Evolutionary conservation across 23 tunicate genomes (phyloP).

Genomic region (Styela clava): DNA sequence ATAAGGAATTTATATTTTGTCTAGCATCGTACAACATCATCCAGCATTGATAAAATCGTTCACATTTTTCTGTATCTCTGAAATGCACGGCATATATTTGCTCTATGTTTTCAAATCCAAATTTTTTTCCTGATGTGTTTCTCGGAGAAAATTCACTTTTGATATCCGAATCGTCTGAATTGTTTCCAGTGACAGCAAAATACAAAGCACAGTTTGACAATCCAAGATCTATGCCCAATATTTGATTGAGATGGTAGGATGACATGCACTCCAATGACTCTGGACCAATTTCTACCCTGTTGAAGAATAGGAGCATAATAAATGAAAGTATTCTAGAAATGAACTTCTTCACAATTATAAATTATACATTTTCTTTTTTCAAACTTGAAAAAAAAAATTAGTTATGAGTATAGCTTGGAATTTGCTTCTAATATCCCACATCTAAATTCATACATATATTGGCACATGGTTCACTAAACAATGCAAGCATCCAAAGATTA

Average conservation of each 20-base stretch:
- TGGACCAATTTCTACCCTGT: not conserved
- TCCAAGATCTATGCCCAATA: not conserved
- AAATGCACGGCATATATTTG: slow-evolving; percentile 2
- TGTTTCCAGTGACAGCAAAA: not conserved
- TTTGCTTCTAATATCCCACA: no score
- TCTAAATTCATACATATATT: no score
- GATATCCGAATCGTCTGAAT: not conserved
- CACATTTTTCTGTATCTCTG: slow-evolving; percentile 8
- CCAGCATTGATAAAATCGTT: not conserved
- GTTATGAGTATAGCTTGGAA: no score
- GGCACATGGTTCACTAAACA: no score
- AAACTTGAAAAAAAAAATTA: no score
- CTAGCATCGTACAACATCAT: not conserved
- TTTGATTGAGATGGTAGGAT: not conserved
- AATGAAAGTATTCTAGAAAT: no score
- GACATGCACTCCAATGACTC: not conserved
- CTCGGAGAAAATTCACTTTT: not conserved
- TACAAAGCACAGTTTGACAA: not conserved
- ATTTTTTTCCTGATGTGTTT: slow-evolving; percentile 1
- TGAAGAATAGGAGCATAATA: no score
- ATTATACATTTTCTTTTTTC: no score
- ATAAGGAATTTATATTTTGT: not conserved
- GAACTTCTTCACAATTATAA: no score
- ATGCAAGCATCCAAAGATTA: no score
- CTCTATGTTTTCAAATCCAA: not conserved